Evolutionary conservation across 2,888 invertebrate species (phyloP), one percentile per base, ranked within the genome.

Genomic region (Octodonta nipae): DNA sequence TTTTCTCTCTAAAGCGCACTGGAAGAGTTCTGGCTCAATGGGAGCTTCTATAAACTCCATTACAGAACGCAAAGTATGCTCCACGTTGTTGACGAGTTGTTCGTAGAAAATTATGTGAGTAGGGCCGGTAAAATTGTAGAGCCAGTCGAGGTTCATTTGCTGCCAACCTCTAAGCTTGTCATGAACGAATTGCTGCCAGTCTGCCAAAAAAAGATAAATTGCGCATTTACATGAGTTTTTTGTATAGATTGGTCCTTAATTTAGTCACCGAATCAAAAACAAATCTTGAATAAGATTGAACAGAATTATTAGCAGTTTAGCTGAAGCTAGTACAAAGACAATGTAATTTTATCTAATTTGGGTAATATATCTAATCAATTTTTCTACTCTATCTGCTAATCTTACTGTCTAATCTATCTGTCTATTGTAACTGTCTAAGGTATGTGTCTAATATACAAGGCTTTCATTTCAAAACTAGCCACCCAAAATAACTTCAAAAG

Each of bases 21-120:
- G 34, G 35, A 60, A 56, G 12, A 52, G 42, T 10, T 44, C 39
- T 10, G 45, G 40, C 12, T 55, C 41, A 4, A 60, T 45, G 3
- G 34, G 38, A 11, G 35, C 30, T 39, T 70, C 70, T 14, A 78
- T 58, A 51, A 78, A 78, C 26, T 61, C 56, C 33, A 82, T 58
- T 33, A 79, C 62, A 2, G 66, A 66, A 15, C 65, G 60, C 26
- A 83, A 56, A 1, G 73, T 69, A 17, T 58, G 55, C 44, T 71
- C 69, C 1, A 77, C 67, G 46, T 78, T 67, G 2, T 64, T 59
- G 7, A 79, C 73, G 33, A 82, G 61, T 41, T 71, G 64, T 43
- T 82, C 79, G 56, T 83, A 83, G 55, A 73, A 73, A 30, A 82
- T 69, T 13, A 82, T 68, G 52, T 75, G 75, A 22, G 78, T 63